Conservation (phyloP, 2,888 invertebrate species). For the Spatulosminthurus flaviceps region DNA sequence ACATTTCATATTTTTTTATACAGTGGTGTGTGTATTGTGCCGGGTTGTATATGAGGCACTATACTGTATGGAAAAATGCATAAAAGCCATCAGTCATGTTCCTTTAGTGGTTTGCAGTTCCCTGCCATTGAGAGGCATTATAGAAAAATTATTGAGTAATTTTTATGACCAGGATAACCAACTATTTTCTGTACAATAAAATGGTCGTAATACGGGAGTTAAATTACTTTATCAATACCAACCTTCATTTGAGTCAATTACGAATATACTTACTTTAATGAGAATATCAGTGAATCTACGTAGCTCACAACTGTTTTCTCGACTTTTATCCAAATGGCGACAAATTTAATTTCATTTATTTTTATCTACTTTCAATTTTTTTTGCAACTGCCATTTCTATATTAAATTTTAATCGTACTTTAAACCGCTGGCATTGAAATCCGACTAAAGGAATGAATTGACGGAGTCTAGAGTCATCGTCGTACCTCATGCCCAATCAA, state of each 20-base stretch:
- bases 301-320: constrained; percentile 23
- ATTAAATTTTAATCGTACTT: too few species aligned
- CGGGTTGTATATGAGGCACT: too few species aligned
- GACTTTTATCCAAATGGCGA: background rate
- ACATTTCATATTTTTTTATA: too few species aligned
- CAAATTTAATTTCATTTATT: constrained; percentile 20
- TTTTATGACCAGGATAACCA: background rate
- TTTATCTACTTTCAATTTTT: background rate
- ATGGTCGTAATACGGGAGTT: constrained; percentile 13
- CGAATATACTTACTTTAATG: background rate
- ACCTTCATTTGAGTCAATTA: background rate
- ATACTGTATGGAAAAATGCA: too few species aligned
- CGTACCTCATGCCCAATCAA: too few species aligned
- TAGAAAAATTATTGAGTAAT: background rate
- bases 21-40: too few species aligned
- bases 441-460: too few species aligned
- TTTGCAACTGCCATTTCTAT: background rate
- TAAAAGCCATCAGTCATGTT: too few species aligned
- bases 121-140: too few species aligned
- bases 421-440: too few species aligned
- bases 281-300: background rate
- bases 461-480: too few species aligned
- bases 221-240: background rate
- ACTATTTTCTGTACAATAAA: background rate
- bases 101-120: too few species aligned